Percentiles rank a stretch among this genome's conserved stretches.
phyloP scores from a whole-genome alignment of 92 coral and sea anemone species.

The Porites lobata region DNA sequence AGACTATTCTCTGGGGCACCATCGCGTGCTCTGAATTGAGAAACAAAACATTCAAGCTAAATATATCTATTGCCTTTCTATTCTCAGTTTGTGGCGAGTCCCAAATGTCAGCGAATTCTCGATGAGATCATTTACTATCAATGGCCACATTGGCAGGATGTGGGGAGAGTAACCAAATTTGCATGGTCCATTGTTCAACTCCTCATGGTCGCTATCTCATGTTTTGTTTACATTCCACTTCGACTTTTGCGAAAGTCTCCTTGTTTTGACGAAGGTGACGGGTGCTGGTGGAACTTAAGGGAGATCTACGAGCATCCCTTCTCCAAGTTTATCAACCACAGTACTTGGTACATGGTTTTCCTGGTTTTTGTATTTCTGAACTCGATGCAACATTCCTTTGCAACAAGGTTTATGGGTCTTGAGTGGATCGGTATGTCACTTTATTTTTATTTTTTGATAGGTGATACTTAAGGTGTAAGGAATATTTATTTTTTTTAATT shows the following conservation, averaged over 20 bases:
- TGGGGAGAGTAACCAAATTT: background rate
- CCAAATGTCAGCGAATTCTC: constrained; percentile 29
- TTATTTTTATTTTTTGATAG: background rate
- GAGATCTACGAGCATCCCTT: constrained; percentile 27
- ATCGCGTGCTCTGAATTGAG: background rate
- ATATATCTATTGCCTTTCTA: background rate
- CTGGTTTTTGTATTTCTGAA: background rate
- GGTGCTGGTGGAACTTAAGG: background rate
- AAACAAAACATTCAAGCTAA: background rate
- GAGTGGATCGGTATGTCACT: constrained; percentile 8
- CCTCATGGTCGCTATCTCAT: background rate
- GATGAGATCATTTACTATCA: constrained; percentile 19
- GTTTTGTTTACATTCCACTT: background rate
- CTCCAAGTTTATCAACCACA: constrained; percentile 39
- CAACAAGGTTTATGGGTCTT: background rate
- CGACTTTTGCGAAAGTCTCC: background rate
- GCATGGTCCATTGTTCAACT: constrained; percentile 5
- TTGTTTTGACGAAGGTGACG: background rate
- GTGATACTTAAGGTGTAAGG: too few relatives aligned
- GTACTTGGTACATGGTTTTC: constrained; percentile 16
- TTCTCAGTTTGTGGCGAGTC: constrained; percentile 37
- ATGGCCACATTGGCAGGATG: constrained; percentile 15
- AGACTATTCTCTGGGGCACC: too few relatives aligned
- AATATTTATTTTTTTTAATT: too few relatives aligned
- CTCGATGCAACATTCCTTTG: background rate